These are phyloP conservation scores for Sminthurinus signatus DNA, from an alignment of 1,140 invertebrate species.

Conservation along the genomic window DNA sequence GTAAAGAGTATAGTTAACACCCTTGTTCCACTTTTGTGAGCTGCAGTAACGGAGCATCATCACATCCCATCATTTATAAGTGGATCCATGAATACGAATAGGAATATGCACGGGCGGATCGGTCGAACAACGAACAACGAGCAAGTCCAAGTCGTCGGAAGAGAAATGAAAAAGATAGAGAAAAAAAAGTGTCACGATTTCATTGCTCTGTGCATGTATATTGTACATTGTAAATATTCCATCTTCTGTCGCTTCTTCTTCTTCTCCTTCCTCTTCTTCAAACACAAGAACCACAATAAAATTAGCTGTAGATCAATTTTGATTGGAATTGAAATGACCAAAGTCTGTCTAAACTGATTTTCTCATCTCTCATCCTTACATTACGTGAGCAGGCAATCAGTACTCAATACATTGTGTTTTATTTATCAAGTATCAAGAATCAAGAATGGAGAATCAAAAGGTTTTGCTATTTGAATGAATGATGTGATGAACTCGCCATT, in stretches of 20 bases:
- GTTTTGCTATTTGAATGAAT: too few relatives aligned
- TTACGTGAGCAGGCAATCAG: conserved; percentile 20
- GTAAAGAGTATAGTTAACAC: conserved; percentile 15
- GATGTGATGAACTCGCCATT: too few relatives aligned
- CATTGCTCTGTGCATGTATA: neutral
- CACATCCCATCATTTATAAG: too few relatives aligned
- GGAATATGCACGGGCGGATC: neutral
- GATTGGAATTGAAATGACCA: conserved; percentile 28
- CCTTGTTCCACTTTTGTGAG: conserved; percentile 27
- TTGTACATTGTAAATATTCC: conserved; percentile 19
- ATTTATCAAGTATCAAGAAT: too few relatives aligned
- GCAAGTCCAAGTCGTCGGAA: neutral
- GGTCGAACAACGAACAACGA: too few relatives aligned
- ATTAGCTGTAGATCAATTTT: conserved; percentile 27
- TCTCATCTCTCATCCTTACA: conserved; percentile 25
- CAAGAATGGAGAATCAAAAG: too few relatives aligned
- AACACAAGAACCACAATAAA: too few relatives aligned
- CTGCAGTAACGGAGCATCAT: conserved; percentile 14
- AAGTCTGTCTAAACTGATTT: too few relatives aligned
- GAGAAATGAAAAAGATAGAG: conserved; percentile 3
- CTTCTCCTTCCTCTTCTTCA: too few relatives aligned
- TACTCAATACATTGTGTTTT: too few relatives aligned
- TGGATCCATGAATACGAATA: neutral
- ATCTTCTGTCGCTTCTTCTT: conserved; percentile 10
- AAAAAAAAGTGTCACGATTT: conserved; percentile 27